These are phyloP conservation scores for Choreutis nemorana DNA, from an alignment of 2,888 invertebrate species.

Conservation along the genomic window DNA sequence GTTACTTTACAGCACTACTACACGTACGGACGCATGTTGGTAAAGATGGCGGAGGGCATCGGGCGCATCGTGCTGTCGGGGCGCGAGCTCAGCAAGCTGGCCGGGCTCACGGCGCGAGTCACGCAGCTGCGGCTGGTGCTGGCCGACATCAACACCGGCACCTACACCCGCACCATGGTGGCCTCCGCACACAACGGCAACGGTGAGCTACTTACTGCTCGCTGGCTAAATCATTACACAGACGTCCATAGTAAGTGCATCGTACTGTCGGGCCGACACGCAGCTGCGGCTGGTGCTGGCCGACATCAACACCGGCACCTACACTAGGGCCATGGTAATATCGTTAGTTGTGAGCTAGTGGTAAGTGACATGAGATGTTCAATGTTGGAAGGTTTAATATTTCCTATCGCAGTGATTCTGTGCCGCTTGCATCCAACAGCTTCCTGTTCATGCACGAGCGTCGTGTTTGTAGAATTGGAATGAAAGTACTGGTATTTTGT, in stretches of 20 bases:
- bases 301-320: conserved; percentile 83
- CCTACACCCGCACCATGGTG: conserved; percentile 69
- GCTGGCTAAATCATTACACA: not conserved
- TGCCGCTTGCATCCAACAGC: too few species aligned
- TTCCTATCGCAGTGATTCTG: too few species aligned
- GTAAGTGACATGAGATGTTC: too few species aligned
- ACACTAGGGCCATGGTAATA: conserved; percentile 68
- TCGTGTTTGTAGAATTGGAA: too few species aligned
- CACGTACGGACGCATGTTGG: conserved; percentile 94
- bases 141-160: conserved; percentile 81
- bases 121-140: conserved; percentile 88
- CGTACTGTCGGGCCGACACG: conserved; percentile 93
- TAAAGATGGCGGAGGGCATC: conserved; percentile 96
- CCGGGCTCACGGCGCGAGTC: conserved; percentile 94
- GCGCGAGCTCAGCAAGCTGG: conserved; percentile 90
- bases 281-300: conserved; percentile 85
- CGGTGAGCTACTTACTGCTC: conserved; percentile 17
- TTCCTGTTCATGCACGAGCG: too few species aligned
- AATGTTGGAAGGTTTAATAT: too few species aligned
- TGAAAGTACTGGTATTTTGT: too few species aligned
- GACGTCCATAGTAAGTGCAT: too few species aligned
- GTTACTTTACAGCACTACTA: conserved; percentile 79
- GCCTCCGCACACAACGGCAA: conserved; percentile 26
- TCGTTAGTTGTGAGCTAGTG: too few species aligned
- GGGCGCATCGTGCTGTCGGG: conserved; percentile 95